Evolutionary conservation across 2,888 invertebrate genomes (phyloP), one percentile per base, ranked within the genome.

Genomic region (Trichogramma dendrolimi): DNA sequence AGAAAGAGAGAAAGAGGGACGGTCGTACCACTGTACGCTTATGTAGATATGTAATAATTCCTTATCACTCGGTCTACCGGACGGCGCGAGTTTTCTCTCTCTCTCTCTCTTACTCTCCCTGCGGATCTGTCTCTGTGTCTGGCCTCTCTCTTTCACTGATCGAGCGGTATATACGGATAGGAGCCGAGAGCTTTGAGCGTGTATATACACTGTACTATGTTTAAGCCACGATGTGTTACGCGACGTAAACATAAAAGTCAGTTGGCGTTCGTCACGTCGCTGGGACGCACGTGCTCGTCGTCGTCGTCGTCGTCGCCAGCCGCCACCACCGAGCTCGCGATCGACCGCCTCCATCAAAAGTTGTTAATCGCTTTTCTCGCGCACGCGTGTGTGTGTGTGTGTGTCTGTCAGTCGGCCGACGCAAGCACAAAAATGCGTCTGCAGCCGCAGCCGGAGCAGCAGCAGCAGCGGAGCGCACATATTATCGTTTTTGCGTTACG

Each of bases 171-270:
- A n/a, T n/a, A n/a, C n/a, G n/a, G n/a, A n/a, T n/a, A n/a, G 27
- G 42, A 54, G 41, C 43, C 47, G 60, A 50, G 50, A 57, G 50
- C 39, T 38, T 27, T 46, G 38, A 6, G 14, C 10, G 47, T 46
- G 52, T 58, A 57, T 67, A 61, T 67, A 61, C 58, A 62, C 64
- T 60, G 61, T 51, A 65, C 55, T 7, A 4, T 27, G 27, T 2
- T 27, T 27, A 27, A 27, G 27, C 27, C 27, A 27, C 27, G 27
- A 27, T 27, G 27, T 27, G 27, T 27, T 27, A 27, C 27, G 50
- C 38, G 56, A 53, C 65, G 70, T 72, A 73, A 73, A 74, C 73
- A 61, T 42, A 40, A 38, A 56, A 72, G 72, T 73, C 68, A 69
- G 67, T 68, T 64, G 62, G 62, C 67, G 70, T 67, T 68, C 71